Evolutionary conservation across 2,888 invertebrate species (phyloP).

Genomic region (Panorpa germanica): DNA sequence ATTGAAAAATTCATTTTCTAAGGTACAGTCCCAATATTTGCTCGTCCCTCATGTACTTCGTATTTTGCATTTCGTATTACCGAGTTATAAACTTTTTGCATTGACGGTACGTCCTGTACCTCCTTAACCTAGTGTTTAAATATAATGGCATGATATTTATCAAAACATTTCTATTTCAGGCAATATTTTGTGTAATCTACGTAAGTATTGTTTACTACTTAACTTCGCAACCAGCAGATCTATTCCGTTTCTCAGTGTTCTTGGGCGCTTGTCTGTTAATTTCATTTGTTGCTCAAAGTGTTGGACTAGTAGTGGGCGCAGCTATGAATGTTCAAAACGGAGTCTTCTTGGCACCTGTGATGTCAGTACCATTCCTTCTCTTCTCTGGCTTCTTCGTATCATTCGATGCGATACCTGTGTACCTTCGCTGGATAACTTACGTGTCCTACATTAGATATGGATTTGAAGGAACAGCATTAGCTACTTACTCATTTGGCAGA

Average conservation of each 20-base stretch:
- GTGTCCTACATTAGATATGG: conserved; percentile 89
- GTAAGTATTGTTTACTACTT: conserved; percentile 85
- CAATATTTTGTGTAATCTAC: conserved; percentile 83
- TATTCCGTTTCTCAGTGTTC: conserved; percentile 74
- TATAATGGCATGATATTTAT: not conserved
- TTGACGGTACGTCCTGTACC: no score
- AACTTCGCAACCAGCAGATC: conserved; percentile 80
- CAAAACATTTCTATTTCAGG: conserved; percentile 33
- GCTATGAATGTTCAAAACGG: conserved; percentile 94
- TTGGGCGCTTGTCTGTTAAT: conserved; percentile 72
- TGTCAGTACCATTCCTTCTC: conserved; percentile 87
- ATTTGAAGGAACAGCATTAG: conserved; percentile 85
- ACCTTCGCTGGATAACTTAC: conserved; percentile 89
- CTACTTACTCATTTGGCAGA: conserved; percentile 75
- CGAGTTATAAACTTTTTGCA: no score
- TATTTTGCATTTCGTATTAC: no score
- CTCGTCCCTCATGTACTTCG: no score
- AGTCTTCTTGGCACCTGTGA: conserved; percentile 89
- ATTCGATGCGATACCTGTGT: conserved; percentile 88
- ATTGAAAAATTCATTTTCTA: no score
- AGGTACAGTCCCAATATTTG: no score
- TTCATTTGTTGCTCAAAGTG: conserved; percentile 88
- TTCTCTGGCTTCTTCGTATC: conserved; percentile 97
- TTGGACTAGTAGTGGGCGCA: conserved; percentile 87
- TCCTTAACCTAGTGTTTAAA: no score